Evolutionary conservation across 92 coral and sea anemone species (phyloP).

Genomic region (Virgularia gustaviana): DNA sequence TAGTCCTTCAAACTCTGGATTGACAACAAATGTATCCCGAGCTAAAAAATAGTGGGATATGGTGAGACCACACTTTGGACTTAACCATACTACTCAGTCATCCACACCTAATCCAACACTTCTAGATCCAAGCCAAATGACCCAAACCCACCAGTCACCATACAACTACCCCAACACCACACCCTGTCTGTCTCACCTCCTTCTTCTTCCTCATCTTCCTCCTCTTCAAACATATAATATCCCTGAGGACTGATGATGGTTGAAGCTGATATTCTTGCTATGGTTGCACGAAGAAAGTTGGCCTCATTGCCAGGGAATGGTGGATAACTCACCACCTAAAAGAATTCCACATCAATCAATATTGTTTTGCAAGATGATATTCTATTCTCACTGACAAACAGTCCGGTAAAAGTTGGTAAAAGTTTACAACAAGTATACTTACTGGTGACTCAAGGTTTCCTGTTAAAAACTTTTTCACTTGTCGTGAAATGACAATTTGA

Average conservation of each 20-base stretch:
- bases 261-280: constrained; percentile 95
- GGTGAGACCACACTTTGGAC: too few species aligned
- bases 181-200: constrained; percentile 55
- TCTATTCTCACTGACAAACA: neutral
- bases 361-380: neutral
- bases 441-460: constrained; percentile 85
- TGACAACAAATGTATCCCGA: constrained; percentile 88
- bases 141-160: too few species aligned
- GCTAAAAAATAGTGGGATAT: constrained; percentile 42
- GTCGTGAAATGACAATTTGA: constrained; percentile 81
- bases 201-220: constrained; percentile 96
- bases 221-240: constrained; percentile 93
- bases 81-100: too few species aligned
- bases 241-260: constrained; percentile 96
- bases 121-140: too few species aligned
- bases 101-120: too few species aligned
- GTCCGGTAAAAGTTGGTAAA: neutral
- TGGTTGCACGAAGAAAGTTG: constrained; percentile 79
- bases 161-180: too few species aligned
- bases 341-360: neutral
- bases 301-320: constrained; percentile 99
- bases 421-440: constrained; percentile 43
- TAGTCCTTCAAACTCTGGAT: constrained; percentile 93
- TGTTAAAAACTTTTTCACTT: constrained; percentile 87
- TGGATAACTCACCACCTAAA: constrained; percentile 91